Evolutionary conservation across 2,113 vertebrate genomes (phyloP).

Genomic region (Oncorhynchus gorbuscha): DNA sequence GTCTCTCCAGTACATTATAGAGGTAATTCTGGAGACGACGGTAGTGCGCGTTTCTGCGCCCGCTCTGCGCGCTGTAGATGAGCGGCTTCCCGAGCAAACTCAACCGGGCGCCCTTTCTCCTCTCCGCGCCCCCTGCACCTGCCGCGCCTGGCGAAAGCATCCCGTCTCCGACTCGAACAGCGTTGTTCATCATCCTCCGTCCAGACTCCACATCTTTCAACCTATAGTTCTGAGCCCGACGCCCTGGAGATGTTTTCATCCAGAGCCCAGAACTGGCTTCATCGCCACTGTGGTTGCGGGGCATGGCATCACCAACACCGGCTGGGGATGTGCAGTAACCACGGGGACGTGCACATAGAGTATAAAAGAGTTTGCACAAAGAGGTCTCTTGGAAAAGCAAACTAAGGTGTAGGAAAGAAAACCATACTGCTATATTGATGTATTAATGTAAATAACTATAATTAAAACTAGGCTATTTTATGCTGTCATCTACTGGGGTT

Average conservation of each 20-base stretch:
- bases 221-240: conserved; percentile 69
- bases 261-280: conserved; percentile 86
- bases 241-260: conserved; percentile 76
- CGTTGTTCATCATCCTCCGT: conserved; percentile 73
- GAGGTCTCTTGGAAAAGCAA: conserved; percentile 7
- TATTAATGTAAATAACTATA: neutral
- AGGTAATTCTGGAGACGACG: conserved; percentile 92
- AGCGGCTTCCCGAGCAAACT: conserved; percentile 94
- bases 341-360: conserved; percentile 60
- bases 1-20: conserved; percentile 96
- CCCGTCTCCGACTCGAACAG: conserved; percentile 77
- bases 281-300: conserved; percentile 86
- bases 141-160: conserved; percentile 72
- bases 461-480: neutral
- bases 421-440: neutral
- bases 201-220: conserved; percentile 93
- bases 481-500: conserved; percentile 4
- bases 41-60: conserved; percentile 93
- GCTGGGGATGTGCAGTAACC: conserved; percentile 68
- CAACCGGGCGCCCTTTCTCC: conserved; percentile 89
- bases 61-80: conserved; percentile 87
- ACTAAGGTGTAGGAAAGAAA: neutral
- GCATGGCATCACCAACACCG: conserved; percentile 87
- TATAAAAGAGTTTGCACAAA: conserved; percentile 23
- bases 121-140: conserved; percentile 78